These are phyloP conservation scores for Mus minutoides DNA, from an alignment of 2,797 vertebrate species.

Conservation along the genomic window DNA sequence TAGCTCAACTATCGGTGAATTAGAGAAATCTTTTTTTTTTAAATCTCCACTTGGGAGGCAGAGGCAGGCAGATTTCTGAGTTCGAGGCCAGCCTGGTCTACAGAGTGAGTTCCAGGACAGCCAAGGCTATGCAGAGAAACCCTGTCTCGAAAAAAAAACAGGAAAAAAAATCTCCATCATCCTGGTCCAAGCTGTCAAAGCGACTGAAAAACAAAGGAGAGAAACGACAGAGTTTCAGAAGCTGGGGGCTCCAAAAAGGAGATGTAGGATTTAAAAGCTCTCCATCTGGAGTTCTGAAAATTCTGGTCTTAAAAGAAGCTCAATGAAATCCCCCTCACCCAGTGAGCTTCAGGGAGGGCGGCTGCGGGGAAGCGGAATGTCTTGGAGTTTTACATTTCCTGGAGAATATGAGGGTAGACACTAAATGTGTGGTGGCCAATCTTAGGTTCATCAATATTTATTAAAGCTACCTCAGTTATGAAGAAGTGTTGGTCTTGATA, in stretches of 20 bases:
- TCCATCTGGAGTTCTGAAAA: neutral
- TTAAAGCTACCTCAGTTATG: constrained; percentile 40
- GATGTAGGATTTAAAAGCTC: neutral
- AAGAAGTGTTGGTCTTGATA: constrained; percentile 64
- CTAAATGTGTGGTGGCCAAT: constrained; percentile 7
- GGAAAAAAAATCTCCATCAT: neutral
- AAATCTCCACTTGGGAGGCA: too few species aligned
- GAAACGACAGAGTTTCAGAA: constrained; percentile 14
- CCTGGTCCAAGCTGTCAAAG: neutral
- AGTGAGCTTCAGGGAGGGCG: neutral
- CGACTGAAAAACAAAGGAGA: neutral
- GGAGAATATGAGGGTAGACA: neutral
- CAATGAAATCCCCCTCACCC: neutral
- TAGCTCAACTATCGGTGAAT: neutral
- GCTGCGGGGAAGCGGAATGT: neutral
- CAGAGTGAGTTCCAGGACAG: too few species aligned
- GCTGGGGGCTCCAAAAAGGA: neutral
- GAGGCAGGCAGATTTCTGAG: too few species aligned
- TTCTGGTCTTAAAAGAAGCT: neutral
- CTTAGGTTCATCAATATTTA: neutral
- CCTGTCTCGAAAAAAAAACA: too few species aligned
- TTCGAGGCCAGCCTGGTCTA: too few species aligned
- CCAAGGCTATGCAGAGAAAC: too few species aligned
- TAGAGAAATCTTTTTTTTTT: constrained; percentile 4
- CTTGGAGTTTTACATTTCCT: neutral